phyloP scores from a whole-genome alignment of 2,888 invertebrate genomes.

The Epistrophella euchroma region DNA sequence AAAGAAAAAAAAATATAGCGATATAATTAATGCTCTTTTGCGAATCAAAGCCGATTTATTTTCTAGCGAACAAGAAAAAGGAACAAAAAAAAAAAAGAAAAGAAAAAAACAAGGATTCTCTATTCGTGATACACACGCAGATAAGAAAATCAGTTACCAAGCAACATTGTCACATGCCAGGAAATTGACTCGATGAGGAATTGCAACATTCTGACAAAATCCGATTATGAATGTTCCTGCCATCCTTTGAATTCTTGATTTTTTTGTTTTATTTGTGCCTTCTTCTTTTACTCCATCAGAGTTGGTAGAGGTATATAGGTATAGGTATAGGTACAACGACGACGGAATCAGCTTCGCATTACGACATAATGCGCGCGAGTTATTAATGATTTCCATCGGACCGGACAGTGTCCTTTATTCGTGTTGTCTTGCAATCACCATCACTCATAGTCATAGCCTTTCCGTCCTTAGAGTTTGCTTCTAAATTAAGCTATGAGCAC shows the following conservation, averaged over 20 bases:
- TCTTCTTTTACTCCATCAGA: conserved; percentile 72
- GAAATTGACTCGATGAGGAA: conserved; percentile 74
- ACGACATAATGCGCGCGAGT: conserved; percentile 72
- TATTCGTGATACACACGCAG: conserved; percentile 19
- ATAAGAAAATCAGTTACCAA: conserved; percentile 62
- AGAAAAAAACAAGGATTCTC: conserved; percentile 21
- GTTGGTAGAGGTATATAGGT: not conserved
- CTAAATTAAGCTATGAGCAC: conserved; percentile 76
- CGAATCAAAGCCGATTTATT: conserved; percentile 54
- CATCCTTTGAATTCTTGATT: conserved; percentile 33
- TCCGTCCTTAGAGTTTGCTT: conserved; percentile 59
- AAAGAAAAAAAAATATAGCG: not conserved
- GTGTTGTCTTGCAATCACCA: conserved; percentile 74
- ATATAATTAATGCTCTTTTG: conserved; percentile 36
- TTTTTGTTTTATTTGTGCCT: conserved; percentile 47
- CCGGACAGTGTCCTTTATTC: conserved; percentile 71
- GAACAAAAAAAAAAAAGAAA: not conserved
- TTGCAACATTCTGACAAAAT: conserved; percentile 70
- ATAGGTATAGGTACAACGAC: not conserved
- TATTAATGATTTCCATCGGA: conserved; percentile 69
- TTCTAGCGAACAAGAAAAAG: conserved; percentile 21
- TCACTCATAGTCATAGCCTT: conserved; percentile 74
- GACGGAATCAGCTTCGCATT: conserved; percentile 46
- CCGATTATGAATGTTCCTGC: conserved; percentile 57
- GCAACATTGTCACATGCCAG: conserved; percentile 68